Evolutionary conservation across 2,797 vertebrate genomes (phyloP).

Genomic region (Acrossocheilus fasciatus): DNA sequence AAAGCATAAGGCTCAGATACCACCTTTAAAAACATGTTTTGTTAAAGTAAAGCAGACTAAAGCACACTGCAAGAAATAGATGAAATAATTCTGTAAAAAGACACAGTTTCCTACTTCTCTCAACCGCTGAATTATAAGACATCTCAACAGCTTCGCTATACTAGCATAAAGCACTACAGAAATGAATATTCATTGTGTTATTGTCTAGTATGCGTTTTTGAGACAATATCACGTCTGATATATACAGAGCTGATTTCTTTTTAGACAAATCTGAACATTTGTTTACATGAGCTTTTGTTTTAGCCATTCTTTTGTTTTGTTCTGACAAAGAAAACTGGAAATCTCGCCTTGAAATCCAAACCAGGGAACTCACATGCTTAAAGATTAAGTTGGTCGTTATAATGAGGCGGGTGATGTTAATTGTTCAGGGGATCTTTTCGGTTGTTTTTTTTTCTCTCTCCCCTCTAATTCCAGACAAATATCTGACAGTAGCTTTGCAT

Average conservation of each 20-base stretch:
- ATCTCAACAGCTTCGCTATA: conserved; percentile 14
- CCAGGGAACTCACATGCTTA: conserved; percentile 75
- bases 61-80: background rate
- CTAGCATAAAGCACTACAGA: conserved; percentile 10
- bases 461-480: conserved; percentile 79
- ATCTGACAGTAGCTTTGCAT: conserved; percentile 87
- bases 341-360: conserved; percentile 73
- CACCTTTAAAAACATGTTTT: background rate
- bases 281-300: conserved; percentile 69
- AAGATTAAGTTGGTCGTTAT: conserved; percentile 77
- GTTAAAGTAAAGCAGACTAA: background rate
- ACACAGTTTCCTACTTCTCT: background rate
- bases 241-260: conserved; percentile 71
- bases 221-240: conserved; percentile 73
- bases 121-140: background rate
- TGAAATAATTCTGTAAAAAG: background rate
- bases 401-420: conserved; percentile 79
- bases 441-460: conserved; percentile 71
- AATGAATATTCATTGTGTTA: conserved; percentile 51
- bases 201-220: conserved; percentile 62
- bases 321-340: conserved; percentile 65
- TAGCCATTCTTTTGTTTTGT: conserved; percentile 70
- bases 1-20: conserved; percentile 1
- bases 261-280: conserved; percentile 71
- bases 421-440: conserved; percentile 74